phyloP scores from a whole-genome alignment of 2,113 vertebrate genomes.

The Xiphophorus maculatus region DNA sequence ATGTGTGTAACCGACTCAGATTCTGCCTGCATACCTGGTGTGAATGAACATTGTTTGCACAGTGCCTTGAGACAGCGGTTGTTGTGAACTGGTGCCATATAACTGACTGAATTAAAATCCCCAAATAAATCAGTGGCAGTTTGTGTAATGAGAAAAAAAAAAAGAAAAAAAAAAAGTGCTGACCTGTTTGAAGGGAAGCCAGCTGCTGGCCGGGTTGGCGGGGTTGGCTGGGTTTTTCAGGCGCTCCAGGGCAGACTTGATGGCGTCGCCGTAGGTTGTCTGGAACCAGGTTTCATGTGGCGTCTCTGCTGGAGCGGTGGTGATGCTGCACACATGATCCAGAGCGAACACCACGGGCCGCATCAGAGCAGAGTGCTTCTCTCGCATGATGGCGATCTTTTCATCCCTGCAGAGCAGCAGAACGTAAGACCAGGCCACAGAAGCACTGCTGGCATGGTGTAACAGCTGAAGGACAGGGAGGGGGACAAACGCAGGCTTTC shows the following conservation, averaged over 20 bases:
- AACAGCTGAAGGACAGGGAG: too few relatives aligned
- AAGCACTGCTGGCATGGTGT: too few relatives aligned
- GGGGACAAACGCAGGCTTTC: too few relatives aligned
- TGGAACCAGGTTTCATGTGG: constrained; percentile 99
- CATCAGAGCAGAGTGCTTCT: constrained; percentile 97
- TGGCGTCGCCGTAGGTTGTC: constrained; percentile 91
- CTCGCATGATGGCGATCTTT: constrained; percentile 97
- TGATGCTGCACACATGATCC: constrained; percentile 96
- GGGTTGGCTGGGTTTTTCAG: constrained; percentile 92
- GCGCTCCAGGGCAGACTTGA: constrained; percentile 90
- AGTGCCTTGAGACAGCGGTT: too few relatives aligned
- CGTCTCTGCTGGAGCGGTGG: constrained; percentile 90
- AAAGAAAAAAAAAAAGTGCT: too few relatives aligned
- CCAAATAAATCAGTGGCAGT: too few relatives aligned
- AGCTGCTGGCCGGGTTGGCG: constrained; percentile 95
- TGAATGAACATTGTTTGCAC: too few relatives aligned
- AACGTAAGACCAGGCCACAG: background rate
- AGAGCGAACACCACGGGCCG: constrained; percentile 96
- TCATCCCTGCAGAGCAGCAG: constrained; percentile 85
- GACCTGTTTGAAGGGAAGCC: constrained; percentile 98
- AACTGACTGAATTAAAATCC: too few relatives aligned
- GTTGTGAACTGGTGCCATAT: too few relatives aligned
- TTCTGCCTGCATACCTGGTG: too few relatives aligned
- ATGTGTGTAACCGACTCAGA: too few relatives aligned
- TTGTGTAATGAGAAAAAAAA: too few relatives aligned